A percentile compares a stretch with the other conserved stretches of the same genome.
Conservation (phyloP, 1,140 invertebrate genomes). For the Zaprionus taronus region DNA sequence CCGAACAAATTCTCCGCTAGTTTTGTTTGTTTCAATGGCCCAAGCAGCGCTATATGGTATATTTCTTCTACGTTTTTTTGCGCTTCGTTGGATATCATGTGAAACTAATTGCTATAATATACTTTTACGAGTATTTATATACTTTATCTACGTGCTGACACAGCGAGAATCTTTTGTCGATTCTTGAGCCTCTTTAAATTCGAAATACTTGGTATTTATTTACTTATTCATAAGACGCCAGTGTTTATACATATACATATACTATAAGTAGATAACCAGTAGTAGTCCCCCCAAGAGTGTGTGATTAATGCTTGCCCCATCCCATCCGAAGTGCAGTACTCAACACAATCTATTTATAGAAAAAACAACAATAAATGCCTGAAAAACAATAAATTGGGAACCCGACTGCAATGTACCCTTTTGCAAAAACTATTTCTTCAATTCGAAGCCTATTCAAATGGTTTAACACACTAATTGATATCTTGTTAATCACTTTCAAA, state of each 20-base stretch:
- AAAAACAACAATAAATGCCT: not conserved
- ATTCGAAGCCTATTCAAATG: not conserved
- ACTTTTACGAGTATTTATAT: not conserved
- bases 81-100: not conserved
- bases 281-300: constrained; percentile 6
- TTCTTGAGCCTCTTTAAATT: not conserved
- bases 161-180: not conserved
- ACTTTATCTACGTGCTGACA: not conserved
- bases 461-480: constrained; percentile 21
- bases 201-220: constrained; percentile 9
- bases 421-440: not conserved
- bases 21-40: not conserved
- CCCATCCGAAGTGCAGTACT: not conserved
- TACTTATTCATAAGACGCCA: not conserved
- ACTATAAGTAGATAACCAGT: not conserved
- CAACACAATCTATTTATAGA: constrained; percentile 4
- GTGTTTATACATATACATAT: not conserved
- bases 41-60: not conserved
- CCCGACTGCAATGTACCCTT: not conserved
- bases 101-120: constrained; percentile 6
- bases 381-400: not conserved
- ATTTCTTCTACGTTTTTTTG: constrained; percentile 1
- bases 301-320: not conserved
- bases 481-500: constrained; percentile 18
- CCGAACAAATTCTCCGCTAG: not conserved